A percentile compares a stretch with the other conserved stretches of the same genome.
Evolutionary conservation across 2,113 vertebrate species (phyloP).

Genomic region (Coregonus clupeaformis): DNA sequence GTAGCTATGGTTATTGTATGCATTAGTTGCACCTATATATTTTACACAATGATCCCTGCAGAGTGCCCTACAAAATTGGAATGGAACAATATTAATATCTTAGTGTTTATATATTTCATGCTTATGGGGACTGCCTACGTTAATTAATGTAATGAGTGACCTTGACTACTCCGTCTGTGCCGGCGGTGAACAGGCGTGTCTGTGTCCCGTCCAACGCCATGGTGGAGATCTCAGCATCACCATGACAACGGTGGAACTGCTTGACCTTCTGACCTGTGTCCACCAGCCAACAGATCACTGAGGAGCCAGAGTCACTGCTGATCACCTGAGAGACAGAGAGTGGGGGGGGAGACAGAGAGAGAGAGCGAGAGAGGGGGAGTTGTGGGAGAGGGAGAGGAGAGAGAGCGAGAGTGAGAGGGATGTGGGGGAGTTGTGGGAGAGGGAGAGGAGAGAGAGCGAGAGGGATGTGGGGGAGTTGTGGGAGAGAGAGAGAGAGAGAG

Average conservation of each 20-base stretch:
- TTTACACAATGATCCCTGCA: not conserved
- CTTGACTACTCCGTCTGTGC: slow-evolving; percentile 74
- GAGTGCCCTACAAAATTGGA: no score
- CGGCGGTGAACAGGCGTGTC: slow-evolving; percentile 74
- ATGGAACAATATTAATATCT: no score
- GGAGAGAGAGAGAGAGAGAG: not conserved
- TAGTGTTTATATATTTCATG: no score
- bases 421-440: not conserved
- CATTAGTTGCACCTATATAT: not conserved
- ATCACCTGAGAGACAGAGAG: slow-evolving; percentile 71
- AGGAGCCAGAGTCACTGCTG: slow-evolving; percentile 75
- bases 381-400: no score
- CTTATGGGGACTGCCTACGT: not conserved
- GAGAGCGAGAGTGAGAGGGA: not conserved
- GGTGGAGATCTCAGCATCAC: slow-evolving; percentile 76
- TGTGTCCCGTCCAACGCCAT: slow-evolving; percentile 75
- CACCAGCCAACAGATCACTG: slow-evolving; percentile 75
- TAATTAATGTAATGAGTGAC: slow-evolving; percentile 32
- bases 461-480: no score
- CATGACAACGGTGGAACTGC: slow-evolving; percentile 81
- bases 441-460: no score
- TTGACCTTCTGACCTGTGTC: slow-evolving; percentile 84
- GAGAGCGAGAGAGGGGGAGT: not conserved
- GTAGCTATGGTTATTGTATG: not conserved
- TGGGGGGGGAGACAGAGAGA: not conserved